Conservation (phyloP, 2,113 vertebrate genomes). For the Nesogale talazaci region DNA sequence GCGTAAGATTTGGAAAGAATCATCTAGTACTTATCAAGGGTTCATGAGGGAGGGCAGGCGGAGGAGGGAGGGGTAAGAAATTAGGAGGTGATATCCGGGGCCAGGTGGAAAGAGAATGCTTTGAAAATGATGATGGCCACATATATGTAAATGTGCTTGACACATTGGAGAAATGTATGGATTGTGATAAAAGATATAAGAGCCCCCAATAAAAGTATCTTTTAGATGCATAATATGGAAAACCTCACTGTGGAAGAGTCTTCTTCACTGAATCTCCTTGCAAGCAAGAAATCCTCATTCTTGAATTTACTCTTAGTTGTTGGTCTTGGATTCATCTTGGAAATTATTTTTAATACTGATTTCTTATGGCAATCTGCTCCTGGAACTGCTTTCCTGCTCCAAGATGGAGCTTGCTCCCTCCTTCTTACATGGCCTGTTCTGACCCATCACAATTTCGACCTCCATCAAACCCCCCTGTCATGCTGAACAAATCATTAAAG, state of each 20-base stretch:
- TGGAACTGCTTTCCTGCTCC: background rate
- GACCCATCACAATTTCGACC: conserved; percentile 31
- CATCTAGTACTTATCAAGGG: too few species aligned
- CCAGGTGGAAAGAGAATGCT: too few species aligned
- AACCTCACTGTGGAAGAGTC: background rate
- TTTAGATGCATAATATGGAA: background rate
- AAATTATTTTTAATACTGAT: conserved; percentile 2
- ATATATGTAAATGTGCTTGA: too few species aligned
- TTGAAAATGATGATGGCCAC: too few species aligned
- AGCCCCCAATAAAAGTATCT: too few species aligned
- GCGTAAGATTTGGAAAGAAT: too few species aligned
- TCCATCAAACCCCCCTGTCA: background rate
- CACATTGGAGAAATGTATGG: too few species aligned
- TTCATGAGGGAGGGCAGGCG: too few species aligned
- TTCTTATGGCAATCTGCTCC: conserved; percentile 18
- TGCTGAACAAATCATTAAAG: conserved; percentile 1
- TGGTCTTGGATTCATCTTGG: background rate
- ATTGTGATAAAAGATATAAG: too few species aligned
- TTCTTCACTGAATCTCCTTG: conserved; percentile 6
- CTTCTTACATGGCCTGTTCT: background rate
- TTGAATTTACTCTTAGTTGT: background rate
- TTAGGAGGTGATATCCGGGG: too few species aligned
- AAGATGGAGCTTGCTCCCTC: background rate
- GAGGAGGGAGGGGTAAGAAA: too few species aligned
- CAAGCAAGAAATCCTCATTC: conserved; percentile 7